phyloP scores from a whole-genome alignment of 2,888 invertebrate species.

The Hydrotaea cyrtoneurina region DNA sequence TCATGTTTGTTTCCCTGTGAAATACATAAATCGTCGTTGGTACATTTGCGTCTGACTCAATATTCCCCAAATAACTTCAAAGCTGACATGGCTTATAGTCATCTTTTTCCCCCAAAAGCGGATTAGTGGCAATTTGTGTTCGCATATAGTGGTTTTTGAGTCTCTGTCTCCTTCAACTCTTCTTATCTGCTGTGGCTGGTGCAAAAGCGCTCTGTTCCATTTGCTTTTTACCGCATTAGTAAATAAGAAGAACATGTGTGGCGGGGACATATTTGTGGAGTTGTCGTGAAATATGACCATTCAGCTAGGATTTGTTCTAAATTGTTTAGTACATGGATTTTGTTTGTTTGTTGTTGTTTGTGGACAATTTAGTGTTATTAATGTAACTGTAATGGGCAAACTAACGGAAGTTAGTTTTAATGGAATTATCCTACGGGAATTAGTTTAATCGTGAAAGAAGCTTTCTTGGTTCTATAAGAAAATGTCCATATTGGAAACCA shows the following conservation, averaged over 20 bases:
- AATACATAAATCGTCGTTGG: neutral
- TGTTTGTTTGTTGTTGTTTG: neutral
- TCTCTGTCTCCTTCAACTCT: neutral
- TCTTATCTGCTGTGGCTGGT: neutral
- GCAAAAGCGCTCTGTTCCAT: slow-evolving; percentile 4
- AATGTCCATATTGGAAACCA: too few relatives aligned
- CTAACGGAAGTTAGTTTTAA: too few relatives aligned
- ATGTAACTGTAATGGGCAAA: too few relatives aligned
- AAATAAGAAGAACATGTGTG: too few relatives aligned
- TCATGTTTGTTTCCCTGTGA: neutral
- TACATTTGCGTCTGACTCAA: neutral
- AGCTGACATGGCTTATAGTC: neutral
- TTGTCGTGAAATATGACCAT: neutral
- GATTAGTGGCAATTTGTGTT: slow-evolving; percentile 60
- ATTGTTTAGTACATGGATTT: neutral
- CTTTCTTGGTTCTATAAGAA: too few relatives aligned
- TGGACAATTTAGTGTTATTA: too few relatives aligned
- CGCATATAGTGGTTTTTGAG: slow-evolving; percentile 38
- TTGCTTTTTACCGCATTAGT: slow-evolving; percentile 18
- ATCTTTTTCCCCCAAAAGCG: slow-evolving; percentile 44
- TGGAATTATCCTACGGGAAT: too few relatives aligned
- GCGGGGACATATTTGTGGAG: neutral
- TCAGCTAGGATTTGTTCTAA: neutral
- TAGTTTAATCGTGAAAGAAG: too few relatives aligned
- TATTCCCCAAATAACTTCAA: neutral